These are phyloP conservation scores for Ornithoptera priamus DNA, from an alignment of 2,888 invertebrate genomes.

Conservation along the genomic window DNA sequence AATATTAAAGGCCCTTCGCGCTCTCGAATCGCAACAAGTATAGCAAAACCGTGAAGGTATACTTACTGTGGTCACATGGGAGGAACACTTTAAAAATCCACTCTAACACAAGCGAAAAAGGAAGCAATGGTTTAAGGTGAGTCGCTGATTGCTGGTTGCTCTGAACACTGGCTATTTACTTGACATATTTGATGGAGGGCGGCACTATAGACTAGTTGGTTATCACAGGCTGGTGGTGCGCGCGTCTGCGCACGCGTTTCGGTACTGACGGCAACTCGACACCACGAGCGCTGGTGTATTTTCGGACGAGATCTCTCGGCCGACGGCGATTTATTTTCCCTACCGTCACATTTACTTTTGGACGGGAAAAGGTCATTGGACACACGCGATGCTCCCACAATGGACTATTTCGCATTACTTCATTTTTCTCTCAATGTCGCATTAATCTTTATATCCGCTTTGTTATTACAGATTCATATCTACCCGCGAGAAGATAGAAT, in stretches of 20 bases:
- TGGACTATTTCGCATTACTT: conserved; percentile 25
- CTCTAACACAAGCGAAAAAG: conserved; percentile 55
- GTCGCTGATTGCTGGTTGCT: conserved; percentile 9
- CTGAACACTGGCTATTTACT: conserved; percentile 51
- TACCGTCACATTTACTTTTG: conserved; percentile 72
- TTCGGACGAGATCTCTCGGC: conserved; percentile 58
- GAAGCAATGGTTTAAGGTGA: conserved; percentile 31
- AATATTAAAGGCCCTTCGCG: too few species aligned
- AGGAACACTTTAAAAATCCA: conserved; percentile 53
- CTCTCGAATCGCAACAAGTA: too few species aligned
- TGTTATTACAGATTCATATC: too few species aligned
- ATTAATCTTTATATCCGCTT: background rate
- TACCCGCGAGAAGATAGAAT: too few species aligned
- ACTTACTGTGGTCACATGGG: conserved; percentile 70
- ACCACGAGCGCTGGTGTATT: conserved; percentile 64
- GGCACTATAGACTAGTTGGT: conserved; percentile 59
- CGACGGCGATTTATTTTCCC: conserved; percentile 57
- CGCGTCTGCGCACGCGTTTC: conserved; percentile 48
- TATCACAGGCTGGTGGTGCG: conserved; percentile 66
- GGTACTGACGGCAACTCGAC: conserved; percentile 72
- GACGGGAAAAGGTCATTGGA: conserved; percentile 76
- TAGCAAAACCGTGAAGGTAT: conserved; percentile 32
- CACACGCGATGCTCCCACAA: conserved; percentile 57
- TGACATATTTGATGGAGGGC: conserved; percentile 61
- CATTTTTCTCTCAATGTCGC: conserved; percentile 5